These are phyloP conservation scores for Terrapene triunguis DNA, from an alignment of 2,113 vertebrate genomes.

Conservation along the genomic window DNA sequence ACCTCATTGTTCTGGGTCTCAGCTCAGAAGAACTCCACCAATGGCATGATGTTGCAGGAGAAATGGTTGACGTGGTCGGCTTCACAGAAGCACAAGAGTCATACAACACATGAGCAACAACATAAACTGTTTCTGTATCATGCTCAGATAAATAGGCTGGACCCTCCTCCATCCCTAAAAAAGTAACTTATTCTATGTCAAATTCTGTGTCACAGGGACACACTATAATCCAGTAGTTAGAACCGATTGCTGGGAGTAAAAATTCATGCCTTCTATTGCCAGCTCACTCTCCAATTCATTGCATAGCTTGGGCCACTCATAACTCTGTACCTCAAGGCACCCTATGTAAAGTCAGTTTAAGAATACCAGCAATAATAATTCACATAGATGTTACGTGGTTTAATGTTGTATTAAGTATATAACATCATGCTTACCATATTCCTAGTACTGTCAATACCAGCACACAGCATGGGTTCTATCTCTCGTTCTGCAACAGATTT, in stretches of 20 bases:
- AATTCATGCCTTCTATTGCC: neutral
- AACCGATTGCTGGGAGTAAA: neutral
- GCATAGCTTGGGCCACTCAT: neutral
- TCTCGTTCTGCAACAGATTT: neutral
- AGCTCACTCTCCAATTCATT: conserved; percentile 3
- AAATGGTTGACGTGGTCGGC: neutral
- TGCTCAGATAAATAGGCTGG: neutral
- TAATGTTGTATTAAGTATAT: neutral
- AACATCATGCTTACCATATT: neutral
- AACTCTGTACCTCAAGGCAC: neutral
- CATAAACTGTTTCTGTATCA: conserved; percentile 16
- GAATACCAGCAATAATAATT: neutral
- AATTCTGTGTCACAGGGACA: neutral
- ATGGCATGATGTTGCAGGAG: neutral
- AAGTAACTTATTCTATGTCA: neutral
- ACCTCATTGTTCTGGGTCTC: neutral
- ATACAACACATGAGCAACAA: neutral
- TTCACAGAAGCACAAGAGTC: neutral
- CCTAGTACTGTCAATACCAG: neutral
- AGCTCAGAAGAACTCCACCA: neutral
- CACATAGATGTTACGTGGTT: neutral
- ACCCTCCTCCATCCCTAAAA: fast-evolving
- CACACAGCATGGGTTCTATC: neutral
- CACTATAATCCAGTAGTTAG: neutral
- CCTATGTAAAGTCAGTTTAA: neutral